Conservation (phyloP, 2,113 vertebrate genomes). For the Barnardius zonarius region DNA sequence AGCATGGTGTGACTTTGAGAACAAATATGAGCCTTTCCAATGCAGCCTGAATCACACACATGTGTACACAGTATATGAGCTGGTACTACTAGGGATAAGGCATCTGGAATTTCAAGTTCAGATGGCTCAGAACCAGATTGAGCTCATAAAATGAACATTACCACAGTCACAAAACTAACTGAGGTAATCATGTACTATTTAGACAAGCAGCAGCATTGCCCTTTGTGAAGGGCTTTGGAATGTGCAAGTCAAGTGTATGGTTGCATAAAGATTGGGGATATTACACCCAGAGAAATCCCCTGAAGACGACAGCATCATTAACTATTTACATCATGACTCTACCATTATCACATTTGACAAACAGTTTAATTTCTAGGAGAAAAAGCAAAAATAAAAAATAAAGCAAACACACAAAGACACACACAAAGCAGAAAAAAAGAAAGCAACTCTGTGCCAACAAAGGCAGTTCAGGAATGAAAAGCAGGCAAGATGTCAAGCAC, state of each 20-base stretch:
- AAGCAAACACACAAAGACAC: not conserved
- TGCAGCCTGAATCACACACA: not conserved
- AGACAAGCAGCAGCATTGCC: conserved; percentile 44
- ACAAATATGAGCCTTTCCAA: not conserved
- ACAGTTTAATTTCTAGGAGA: conserved; percentile 63
- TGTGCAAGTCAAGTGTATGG: conserved; percentile 58
- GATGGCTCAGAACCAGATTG: conserved; percentile 50
- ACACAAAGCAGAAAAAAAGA: not conserved
- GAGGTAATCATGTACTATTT: conserved; percentile 42
- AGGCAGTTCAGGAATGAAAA: conserved; percentile 30
- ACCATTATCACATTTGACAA: conserved; percentile 58
- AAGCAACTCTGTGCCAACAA: not conserved
- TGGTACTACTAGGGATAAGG: conserved; percentile 22
- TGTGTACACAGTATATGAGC: conserved; percentile 22
- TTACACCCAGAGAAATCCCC: conserved; percentile 47
- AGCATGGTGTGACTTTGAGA: not conserved
- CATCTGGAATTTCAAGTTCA: conserved; percentile 28
- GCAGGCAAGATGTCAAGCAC: not conserved
- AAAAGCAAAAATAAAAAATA: conserved; percentile 48
- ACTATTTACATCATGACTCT: conserved; percentile 11
- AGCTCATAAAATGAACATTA: conserved; percentile 59
- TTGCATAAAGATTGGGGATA: conserved; percentile 60
- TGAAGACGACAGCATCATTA: conserved; percentile 46
- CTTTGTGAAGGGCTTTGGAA: conserved; percentile 66
- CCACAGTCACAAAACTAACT: conserved; percentile 41